phyloP scores from a whole-genome alignment of 2,888 invertebrate genomes.

The Galeopsomyia nigrocyanea region DNA sequence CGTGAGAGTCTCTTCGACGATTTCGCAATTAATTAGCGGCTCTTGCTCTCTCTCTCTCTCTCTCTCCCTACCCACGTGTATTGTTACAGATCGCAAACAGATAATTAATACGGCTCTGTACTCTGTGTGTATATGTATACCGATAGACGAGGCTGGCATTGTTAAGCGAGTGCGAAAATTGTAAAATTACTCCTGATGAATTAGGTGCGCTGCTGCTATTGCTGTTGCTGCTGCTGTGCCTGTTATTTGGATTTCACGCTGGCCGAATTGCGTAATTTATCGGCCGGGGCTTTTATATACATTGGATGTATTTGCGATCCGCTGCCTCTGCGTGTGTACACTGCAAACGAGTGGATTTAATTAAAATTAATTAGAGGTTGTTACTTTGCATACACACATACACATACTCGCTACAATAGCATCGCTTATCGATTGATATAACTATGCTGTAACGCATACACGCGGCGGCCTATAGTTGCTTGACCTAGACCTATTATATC shows the following conservation, averaged over 20 bases:
- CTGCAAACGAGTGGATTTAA: too few species aligned
- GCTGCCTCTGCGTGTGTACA: too few species aligned
- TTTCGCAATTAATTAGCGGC: constrained; percentile 35
- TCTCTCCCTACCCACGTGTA: not conserved
- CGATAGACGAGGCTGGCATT: not conserved
- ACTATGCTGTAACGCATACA: too few species aligned
- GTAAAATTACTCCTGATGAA: not conserved
- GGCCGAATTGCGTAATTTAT: constrained; percentile 5
- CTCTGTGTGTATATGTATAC: not conserved
- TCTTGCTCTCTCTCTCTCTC: not conserved
- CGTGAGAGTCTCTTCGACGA: constrained; percentile 11
- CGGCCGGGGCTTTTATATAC: constrained; percentile 5
- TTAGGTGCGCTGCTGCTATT: not conserved
- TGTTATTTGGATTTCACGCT: not conserved
- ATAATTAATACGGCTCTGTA: constrained; percentile 13
- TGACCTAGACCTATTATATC: too few species aligned
- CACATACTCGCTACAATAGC: too few species aligned
- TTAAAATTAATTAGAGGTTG: too few species aligned
- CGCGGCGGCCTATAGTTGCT: too few species aligned
- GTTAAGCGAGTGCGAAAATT: not conserved
- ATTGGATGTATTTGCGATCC: not conserved
- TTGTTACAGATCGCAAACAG: constrained; percentile 23
- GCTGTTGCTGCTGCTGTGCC: too few species aligned
- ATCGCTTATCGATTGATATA: too few species aligned
- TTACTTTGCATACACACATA: too few species aligned